These are phyloP conservation scores for Kryphioiulus occultus DNA, from an alignment of 2,888 invertebrate genomes.

Conservation along the genomic window DNA sequence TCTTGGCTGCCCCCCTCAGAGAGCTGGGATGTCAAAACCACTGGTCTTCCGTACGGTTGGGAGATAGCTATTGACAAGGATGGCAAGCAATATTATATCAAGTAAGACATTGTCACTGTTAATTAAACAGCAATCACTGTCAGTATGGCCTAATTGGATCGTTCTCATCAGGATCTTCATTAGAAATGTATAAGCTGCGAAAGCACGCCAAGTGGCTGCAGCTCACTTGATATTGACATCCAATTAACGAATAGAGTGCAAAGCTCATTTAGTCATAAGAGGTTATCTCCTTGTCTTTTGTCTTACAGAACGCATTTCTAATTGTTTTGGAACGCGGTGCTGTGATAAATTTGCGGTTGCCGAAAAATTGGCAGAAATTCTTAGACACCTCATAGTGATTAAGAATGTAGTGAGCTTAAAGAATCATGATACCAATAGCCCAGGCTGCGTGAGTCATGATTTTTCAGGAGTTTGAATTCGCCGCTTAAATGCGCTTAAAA, in stretches of 20 bases:
- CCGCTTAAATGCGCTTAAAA: no score
- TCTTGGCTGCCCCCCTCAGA: conserved; percentile 90
- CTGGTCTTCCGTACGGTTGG: conserved; percentile 86
- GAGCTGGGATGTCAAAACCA: conserved; percentile 72
- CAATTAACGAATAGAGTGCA: neutral
- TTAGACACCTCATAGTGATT: neutral
- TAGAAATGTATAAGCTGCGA: neutral
- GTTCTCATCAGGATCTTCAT: neutral
- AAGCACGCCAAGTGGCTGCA: neutral
- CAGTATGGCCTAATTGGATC: neutral
- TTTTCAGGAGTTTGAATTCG: no score
- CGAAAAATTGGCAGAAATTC: neutral
- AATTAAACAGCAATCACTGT: neutral
- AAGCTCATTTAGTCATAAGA: neutral
- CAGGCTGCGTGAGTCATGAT: no score
- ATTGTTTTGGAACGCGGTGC: neutral
- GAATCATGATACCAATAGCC: no score
- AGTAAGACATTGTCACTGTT: conserved; percentile 54
- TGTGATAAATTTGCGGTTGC: neutral
- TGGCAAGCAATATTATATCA: conserved; percentile 73
- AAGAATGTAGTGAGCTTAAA: no score
- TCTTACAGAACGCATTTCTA: neutral
- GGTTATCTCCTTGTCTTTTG: neutral
- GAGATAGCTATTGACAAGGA: conserved; percentile 84
- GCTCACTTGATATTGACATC: neutral